Conservation (phyloP, 2,797 vertebrate genomes). For the Okamejei kenojei region DNA sequence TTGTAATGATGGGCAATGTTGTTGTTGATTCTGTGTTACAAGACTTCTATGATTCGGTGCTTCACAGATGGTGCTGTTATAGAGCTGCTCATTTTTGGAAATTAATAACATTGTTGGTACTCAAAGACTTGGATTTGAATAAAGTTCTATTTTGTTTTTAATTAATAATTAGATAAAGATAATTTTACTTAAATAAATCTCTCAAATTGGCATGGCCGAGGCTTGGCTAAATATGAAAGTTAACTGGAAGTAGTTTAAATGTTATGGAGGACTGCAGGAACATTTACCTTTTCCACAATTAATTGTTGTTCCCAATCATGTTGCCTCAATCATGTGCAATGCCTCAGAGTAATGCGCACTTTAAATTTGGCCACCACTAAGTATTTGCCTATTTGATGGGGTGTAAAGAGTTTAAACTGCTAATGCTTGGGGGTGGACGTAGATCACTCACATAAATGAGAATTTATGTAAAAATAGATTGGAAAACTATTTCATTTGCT, state of each 20-base stretch:
- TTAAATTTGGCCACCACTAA: not conserved
- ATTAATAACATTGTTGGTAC: not conserved
- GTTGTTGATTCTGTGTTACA: too few species aligned
- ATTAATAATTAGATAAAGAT: not conserved
- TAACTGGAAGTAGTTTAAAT: not conserved
- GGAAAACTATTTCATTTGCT: not conserved
- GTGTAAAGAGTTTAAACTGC: not conserved
- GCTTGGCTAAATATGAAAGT: not conserved
- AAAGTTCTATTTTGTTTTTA: not conserved
- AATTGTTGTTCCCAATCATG: not conserved
- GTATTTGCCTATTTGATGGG: not conserved
- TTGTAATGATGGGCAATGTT: too few species aligned
- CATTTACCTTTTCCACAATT: not conserved
- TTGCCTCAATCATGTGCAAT: not conserved
- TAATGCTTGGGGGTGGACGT: not conserved
- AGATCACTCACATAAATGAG: not conserved
- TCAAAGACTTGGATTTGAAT: not conserved
- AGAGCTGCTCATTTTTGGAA: not conserved
- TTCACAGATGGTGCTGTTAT: not conserved
- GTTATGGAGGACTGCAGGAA: not conserved
- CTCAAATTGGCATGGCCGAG: not conserved
- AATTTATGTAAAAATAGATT: not conserved
- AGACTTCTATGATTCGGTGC: too few species aligned
- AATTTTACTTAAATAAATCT: not conserved
- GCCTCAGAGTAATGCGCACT: not conserved